Conservation (phyloP, 2,888 invertebrate species). For the Drosophila fulvimacula region DNA sequence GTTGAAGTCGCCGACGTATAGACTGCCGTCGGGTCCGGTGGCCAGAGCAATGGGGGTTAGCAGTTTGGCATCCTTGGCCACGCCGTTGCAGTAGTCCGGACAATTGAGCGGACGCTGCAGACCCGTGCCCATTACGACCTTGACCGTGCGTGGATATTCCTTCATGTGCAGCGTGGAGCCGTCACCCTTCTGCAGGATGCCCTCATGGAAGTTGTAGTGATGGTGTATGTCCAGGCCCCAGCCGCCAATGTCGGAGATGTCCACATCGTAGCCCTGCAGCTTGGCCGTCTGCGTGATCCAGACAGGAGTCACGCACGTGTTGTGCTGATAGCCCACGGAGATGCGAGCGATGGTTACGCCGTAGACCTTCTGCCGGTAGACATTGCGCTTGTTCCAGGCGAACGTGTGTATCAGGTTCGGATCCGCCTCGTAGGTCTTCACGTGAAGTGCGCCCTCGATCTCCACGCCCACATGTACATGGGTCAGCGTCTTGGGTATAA, state of each 20-base stretch:
- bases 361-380: constrained; percentile 98
- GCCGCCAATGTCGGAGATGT: constrained; percentile 98
- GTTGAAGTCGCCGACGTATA: constrained; percentile 99
- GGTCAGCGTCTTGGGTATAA: constrained; percentile 92
- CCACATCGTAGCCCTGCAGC: constrained; percentile 97
- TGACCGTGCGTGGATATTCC: constrained; percentile 94
- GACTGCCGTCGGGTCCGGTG: constrained; percentile 97
- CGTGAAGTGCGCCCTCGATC: constrained; percentile 96
- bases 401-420: constrained; percentile 97
- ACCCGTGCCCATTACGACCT: constrained; percentile 96
- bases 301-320: constrained; percentile 92
- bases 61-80: constrained; percentile 93
- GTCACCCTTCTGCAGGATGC: constrained; percentile 98
- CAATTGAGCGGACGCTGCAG: constrained; percentile 93
- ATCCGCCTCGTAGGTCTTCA: constrained; percentile 97
- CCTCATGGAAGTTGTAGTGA: constrained; percentile 99
- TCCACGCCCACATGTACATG: constrained; percentile 96
- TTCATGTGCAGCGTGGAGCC: constrained; percentile 97
- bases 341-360: constrained; percentile 95
- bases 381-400: constrained; percentile 99
- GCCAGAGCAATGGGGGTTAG: constrained; percentile 97
- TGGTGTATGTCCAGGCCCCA: constrained; percentile 99
- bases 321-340: constrained; percentile 97
- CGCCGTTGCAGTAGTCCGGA: constrained; percentile 93
- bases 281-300: constrained; percentile 98